Conservation (phyloP, 2,888 invertebrate species). For the Dinocampus coccinellae region DNA sequence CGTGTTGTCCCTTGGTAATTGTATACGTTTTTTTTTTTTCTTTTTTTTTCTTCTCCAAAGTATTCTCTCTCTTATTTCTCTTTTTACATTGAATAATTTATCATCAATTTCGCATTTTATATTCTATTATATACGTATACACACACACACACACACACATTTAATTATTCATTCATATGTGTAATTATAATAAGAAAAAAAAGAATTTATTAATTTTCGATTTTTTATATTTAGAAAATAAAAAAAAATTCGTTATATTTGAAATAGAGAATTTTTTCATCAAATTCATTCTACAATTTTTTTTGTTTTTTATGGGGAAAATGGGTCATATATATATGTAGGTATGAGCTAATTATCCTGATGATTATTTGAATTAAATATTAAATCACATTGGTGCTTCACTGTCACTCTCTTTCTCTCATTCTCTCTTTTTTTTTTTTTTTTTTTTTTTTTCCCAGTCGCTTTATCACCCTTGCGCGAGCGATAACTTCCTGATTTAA, state of each 20-base stretch:
- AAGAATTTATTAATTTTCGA: too few relatives aligned
- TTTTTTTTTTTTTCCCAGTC: background rate
- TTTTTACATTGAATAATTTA: constrained; percentile 23
- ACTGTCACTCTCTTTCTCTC: too few relatives aligned
- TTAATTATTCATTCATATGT: background rate
- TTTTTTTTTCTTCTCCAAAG: too few relatives aligned
- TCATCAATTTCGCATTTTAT: constrained; percentile 9
- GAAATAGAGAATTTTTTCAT: too few relatives aligned
- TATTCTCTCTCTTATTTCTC: background rate
- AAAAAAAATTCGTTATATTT: too few relatives aligned
- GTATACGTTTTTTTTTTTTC: constrained; percentile 16
- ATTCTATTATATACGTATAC: background rate
- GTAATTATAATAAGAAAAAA: too few relatives aligned
- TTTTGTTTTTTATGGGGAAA: background rate
- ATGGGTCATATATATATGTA: background rate
- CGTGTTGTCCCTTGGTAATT: constrained; percentile 16
- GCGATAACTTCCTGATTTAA: constrained; percentile 43
- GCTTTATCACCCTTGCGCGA: constrained; percentile 5
- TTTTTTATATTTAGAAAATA: too few relatives aligned
- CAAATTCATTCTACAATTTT: too few relatives aligned
- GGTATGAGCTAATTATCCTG: constrained; percentile 47
- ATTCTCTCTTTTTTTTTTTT: too few relatives aligned
- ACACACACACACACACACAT: too few relatives aligned
- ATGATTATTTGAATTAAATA: constrained; percentile 50
- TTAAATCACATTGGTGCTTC: constrained; percentile 36